Evolutionary conservation across 2,113 vertebrate genomes (phyloP).

Genomic region (Dinomys branickii): DNA sequence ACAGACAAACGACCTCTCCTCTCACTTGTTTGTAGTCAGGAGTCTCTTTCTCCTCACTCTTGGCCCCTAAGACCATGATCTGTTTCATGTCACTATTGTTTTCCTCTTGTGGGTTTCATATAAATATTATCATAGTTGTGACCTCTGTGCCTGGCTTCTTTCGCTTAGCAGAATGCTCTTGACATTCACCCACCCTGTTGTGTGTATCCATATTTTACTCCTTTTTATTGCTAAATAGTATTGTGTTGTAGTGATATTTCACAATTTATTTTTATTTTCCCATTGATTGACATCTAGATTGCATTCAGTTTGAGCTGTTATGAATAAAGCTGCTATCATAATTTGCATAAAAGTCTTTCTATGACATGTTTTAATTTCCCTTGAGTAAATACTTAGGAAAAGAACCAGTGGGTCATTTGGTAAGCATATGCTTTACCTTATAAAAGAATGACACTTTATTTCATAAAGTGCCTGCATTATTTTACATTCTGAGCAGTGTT

Average conservation of each 20-base stretch:
- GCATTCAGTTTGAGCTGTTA: conserved; percentile 27
- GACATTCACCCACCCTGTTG: neutral
- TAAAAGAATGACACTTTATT: neutral
- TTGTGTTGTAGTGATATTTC: neutral
- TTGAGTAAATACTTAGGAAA: conserved; percentile 32
- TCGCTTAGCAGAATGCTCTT: neutral
- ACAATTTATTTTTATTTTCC: conserved; percentile 35
- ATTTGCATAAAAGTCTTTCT: conserved; percentile 39
- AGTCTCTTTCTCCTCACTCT: neutral
- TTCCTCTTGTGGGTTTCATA: neutral
- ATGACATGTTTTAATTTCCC: neutral
- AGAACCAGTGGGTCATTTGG: neutral
- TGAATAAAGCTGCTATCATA: neutral
- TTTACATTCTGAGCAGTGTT: neutral
- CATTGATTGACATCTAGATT: conserved; percentile 5
- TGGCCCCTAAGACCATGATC: neutral
- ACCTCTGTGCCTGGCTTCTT: neutral
- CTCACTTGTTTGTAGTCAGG: neutral
- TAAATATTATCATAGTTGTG: neutral
- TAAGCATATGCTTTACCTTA: neutral
- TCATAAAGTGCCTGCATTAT: neutral
- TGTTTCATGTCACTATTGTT: neutral
- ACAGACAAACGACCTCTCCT: neutral
- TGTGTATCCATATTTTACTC: neutral
- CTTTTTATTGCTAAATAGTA: neutral